phyloP scores from a whole-genome alignment of 2,797 vertebrate species.

The Sebastes oblongus region DNA sequence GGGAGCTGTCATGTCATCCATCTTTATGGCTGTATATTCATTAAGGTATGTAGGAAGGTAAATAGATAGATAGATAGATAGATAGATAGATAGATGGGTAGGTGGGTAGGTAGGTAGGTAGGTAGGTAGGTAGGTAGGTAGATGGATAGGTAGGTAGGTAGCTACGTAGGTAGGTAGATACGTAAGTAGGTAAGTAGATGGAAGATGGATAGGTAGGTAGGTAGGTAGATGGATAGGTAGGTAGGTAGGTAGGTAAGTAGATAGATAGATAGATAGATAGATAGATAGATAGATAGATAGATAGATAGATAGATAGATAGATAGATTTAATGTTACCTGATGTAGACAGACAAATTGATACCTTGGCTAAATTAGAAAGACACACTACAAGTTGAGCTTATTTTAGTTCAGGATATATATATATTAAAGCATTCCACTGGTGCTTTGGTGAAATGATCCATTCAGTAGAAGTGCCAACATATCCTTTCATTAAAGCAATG shows the following conservation, averaged over 20 bases:
- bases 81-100: too few relatives aligned
- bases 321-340: not conserved
- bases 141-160: accelerated
- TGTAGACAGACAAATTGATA: not conserved
- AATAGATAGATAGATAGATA: too few relatives aligned
- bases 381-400: not conserved
- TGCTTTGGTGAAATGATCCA: slow-evolving; percentile 29
- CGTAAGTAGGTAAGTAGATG: accelerated
- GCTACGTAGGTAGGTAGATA: not conserved
- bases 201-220: accelerated
- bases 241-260: too few relatives aligned
- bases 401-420: slow-evolving; percentile 12
- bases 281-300: accelerated
- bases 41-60: too few relatives aligned
- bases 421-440: slow-evolving; percentile 24
- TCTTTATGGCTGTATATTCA: too few relatives aligned
- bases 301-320: not conserved
- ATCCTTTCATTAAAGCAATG: slow-evolving; percentile 50
- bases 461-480: slow-evolving; percentile 34
- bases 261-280: accelerated
- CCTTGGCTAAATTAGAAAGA: not conserved
- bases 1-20: too few relatives aligned
- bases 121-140: accelerated
- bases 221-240: accelerated
- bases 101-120: accelerated